Base-by-base conservation (phyloP, 2,113 vertebrate genomes). In the Psilopogon haemacephalus region DNA sequence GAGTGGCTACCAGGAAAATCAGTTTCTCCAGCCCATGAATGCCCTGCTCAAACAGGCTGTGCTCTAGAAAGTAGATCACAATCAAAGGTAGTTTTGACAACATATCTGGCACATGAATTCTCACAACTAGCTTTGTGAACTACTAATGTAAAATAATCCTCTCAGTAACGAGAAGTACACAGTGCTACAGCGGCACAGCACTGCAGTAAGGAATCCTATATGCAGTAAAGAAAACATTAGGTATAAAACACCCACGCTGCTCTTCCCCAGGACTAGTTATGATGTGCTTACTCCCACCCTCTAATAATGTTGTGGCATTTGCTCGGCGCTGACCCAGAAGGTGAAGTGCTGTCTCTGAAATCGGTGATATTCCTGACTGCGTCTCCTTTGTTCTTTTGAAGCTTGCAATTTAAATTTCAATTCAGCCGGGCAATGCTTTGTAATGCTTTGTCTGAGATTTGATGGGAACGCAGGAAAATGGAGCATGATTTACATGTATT, bases 361-460 rank as follows among this genome's bases (percentile, higher is more conserved):
- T 6, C 0, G 0, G 23, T 27, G 35, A 82, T n/a, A 37, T 6
- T 89, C 59, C 76, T 59, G 67, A 15, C 21, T 46, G 27, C 0
- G 0, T 20, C 55, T 73, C 68, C 69, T 88, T 76, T 71, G 59
- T 37, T 91, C 59, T 76, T 89, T 23, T 59, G 42, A 71, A 79
- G 38, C 32, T 46, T 88, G 82, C 52, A 15, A 68, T 88, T 89
- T 83, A 74, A 63, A 93, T 76, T 87, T 55, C 68, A 84, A 33
- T 79, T 92, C 81, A 92, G 52, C 13, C 71, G 80, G 55, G 28
- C 67, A 90, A 72, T 7, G 67, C 44, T 92, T 82, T 74, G 42
- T 60, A 89, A 75, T 8, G 58, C 40, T 93, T 84, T 78, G 48
- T 60, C 67, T 73, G 67, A 76, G 75, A 77, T 56, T 63, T 70